Base-by-base conservation (phyloP, 2,797 vertebrate species). In the Melanotaenia pygmaea region DNA sequence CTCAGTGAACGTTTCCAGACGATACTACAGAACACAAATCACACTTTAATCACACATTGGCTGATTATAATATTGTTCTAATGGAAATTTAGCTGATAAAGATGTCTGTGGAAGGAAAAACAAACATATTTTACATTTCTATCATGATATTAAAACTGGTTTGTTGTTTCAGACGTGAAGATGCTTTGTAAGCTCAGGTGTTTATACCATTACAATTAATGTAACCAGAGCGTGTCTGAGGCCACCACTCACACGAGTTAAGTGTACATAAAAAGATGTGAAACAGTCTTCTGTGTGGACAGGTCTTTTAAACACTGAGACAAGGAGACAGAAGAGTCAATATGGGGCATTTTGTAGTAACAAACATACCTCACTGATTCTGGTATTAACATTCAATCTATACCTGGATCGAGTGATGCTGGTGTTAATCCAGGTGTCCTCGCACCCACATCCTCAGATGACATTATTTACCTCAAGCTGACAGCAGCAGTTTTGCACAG, bases 1-100 rank as follows among this genome's bases (percentile, higher is more conserved):
- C 82, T 94, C 91, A 0, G 76, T 88, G 77, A 93, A 95, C 0
- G 94, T 94, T 83, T 94, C 94, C 83, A 93, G 70, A 0, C 93
- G 93, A 77, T 96, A 95, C 95, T 96, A 63, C 5, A 59, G 59
- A 61, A 65, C 43, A 84, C 22, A 80, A n/a, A 65, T 64, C 50
- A 34, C 16, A 53, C 12, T n/a, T 51, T 51, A 59, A 26, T 4
- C 20, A 24, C 3, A 1, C 28, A 51, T 34, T 28, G 16, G 34
- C 9, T 8, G 8, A 47, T 30, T 4, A 45, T 6, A 45, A 5
- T 2, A 47, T 47, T 47, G 43, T 47, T 6, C 8, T 20, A 59
- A n/a, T 12, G 35, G 26, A 12, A 24, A 2, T 35, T 60, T 24
- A 16, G 4, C 59, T 40, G 2, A 26, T 22, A 40, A 24, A 26